Evolutionary conservation across 2,888 invertebrate genomes (phyloP).

Genomic region (Aleiodes testaceus): DNA sequence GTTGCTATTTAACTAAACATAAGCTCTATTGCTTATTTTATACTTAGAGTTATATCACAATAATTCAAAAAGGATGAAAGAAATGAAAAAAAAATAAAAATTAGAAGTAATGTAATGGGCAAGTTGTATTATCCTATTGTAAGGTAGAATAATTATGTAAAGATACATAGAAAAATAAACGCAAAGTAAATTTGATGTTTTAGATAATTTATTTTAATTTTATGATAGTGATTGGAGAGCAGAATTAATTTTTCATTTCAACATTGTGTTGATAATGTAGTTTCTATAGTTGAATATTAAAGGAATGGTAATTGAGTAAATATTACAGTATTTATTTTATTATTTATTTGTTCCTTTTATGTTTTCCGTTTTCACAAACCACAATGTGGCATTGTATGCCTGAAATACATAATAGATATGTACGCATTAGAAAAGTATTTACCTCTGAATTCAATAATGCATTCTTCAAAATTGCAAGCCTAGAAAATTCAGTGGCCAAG

Average conservation of each 20-base stretch:
- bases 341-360: conserved; percentile 42
- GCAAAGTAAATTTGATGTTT: conserved; percentile 71
- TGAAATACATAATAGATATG: conserved; percentile 59
- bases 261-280: conserved; percentile 32
- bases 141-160: conserved; percentile 72
- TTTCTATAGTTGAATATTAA: neutral
- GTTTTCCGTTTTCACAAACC: conserved; percentile 56
- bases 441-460: conserved; percentile 48
- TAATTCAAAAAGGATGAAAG: conserved; percentile 28
- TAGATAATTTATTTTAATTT: conserved; percentile 50
- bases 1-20: conserved; percentile 69
- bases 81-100: conserved; percentile 53
- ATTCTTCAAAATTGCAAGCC: neutral
- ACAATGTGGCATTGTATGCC: conserved; percentile 56
- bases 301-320: conserved; percentile 13
- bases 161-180: conserved; percentile 68
- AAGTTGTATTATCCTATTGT: conserved; percentile 69
- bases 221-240: conserved; percentile 29
- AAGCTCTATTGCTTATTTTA: conserved; percentile 72
- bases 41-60: conserved; percentile 68
- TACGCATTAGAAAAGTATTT: conserved; percentile 65
- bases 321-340: conserved; percentile 47
- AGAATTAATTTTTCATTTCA: neutral
- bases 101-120: conserved; percentile 70
- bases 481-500: no score